Evolutionary conservation across 2,113 vertebrate genomes (phyloP), one percentile per base, ranked within the genome.

Genomic region (Corvus hawaiiensis): DNA sequence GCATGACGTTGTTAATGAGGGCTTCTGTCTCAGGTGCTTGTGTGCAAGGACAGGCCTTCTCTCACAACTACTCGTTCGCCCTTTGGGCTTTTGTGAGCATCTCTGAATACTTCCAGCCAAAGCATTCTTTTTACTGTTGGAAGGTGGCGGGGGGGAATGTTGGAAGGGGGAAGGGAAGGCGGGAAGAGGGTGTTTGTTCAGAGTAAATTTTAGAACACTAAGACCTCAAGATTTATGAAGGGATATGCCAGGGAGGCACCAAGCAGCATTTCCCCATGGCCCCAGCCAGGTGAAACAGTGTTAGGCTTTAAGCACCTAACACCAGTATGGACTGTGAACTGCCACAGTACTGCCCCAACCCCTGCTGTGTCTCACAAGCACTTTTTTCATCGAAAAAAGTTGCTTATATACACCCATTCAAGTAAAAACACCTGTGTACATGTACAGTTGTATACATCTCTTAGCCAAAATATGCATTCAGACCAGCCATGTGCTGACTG

Each of bases 51-150:
- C 10, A 37, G 10, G 9, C 9, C 9, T 75, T 69, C 39, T 90
- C 16, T 30, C 68, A 43, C 10, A 46, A 37, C 11, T 18, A 11
- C 6, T 26, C 0, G 0, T 33, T 87, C 1, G 0, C 10, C 11
- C 7, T 75, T 7, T 20, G 28, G 9, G 21, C 12, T 84, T 66
- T 67, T 46, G 24, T 56, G 19, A 80, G 1, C 4, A 8, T 56
- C 14, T 52, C 46, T 55, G 16, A 66, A 72, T 56, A 30, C 3
- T 62, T 72, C 68, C 56, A 20, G 23, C 4, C 17, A 41, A 15
- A 80, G 5, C 11, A 58, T 33, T 37, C 10, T 37, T 51, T 74
- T 22, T 33, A 49, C 11, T 46, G 11, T 61, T 55, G 18, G 10
- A 52, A 67, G 24, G 19, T 7, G 4, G 3, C 26, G 2, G 17